Evolutionary conservation across 2,797 vertebrate genomes (phyloP).

Genomic region (Naso thynnoides): DNA sequence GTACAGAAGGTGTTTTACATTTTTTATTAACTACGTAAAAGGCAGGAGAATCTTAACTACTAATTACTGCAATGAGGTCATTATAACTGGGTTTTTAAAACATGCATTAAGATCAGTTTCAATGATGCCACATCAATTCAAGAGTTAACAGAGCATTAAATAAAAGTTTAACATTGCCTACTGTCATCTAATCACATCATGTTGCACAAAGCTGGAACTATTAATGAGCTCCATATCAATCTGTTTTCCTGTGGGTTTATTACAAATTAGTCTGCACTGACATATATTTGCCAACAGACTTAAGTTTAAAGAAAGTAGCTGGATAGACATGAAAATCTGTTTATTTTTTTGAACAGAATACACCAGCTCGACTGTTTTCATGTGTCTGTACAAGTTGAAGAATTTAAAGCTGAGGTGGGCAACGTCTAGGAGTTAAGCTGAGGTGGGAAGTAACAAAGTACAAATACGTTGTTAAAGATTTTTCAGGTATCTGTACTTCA

Average conservation of each 20-base stretch:
- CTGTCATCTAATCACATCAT: constrained; percentile 21
- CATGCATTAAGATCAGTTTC: constrained; percentile 27
- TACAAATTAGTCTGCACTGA: constrained; percentile 13
- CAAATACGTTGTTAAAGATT: too few relatives aligned
- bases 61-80: not conserved
- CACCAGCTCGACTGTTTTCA: not conserved
- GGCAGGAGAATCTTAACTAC: not conserved
- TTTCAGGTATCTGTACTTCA: too few relatives aligned
- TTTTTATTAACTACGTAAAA: not conserved
- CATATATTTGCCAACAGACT: not conserved
- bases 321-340: constrained; percentile 13
- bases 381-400: not conserved
- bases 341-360: constrained; percentile 19
- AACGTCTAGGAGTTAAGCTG: too few relatives aligned
- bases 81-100: constrained; percentile 25
- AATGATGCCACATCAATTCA: constrained; percentile 25
- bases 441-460: too few relatives aligned
- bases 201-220: constrained; percentile 8
- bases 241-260: constrained; percentile 22
- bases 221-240: constrained; percentile 38
- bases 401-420: too few relatives aligned
- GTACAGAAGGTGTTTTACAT: not conserved
- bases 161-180: constrained; percentile 9
- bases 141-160: constrained; percentile 34
- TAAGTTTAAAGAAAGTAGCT: not conserved